Conservation (phyloP, 2,113 vertebrate genomes). For the Petrocephalus microphthalmus region DNA sequence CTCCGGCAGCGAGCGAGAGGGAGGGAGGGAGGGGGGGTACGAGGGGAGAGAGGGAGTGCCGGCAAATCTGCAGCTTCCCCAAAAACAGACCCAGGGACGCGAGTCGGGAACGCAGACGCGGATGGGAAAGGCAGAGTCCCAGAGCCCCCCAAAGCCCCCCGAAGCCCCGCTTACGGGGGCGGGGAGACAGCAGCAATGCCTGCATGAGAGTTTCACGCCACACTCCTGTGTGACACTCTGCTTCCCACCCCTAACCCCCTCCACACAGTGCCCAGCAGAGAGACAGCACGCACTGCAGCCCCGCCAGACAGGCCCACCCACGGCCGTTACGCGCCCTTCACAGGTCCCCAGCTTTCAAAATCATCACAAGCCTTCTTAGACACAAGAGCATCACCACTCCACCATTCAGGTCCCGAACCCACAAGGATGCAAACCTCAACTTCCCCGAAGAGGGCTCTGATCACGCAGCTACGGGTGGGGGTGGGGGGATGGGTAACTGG, state of each 20-base stretch:
- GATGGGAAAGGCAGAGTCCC: neutral
- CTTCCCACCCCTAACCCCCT: neutral
- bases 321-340: neutral
- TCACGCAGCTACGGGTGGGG: neutral
- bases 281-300: neutral
- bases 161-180: neutral
- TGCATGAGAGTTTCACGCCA: neutral
- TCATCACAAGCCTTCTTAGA: neutral
- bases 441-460: neutral
- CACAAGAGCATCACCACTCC: neutral
- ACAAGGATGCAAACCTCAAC: neutral
- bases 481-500: neutral
- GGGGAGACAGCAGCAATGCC: neutral
- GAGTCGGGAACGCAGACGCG: neutral
- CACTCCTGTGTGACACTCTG: neutral
- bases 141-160: neutral
- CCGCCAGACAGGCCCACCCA: neutral
- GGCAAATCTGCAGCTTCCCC: slow-evolving; percentile 9
- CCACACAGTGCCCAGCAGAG: neutral
- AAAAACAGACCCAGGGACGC: neutral
- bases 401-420: neutral
- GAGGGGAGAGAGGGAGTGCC: neutral
- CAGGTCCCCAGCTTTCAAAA: neutral
- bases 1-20: neutral
- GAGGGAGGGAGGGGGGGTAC: neutral